These are phyloP conservation scores for Leucoma salicis DNA, from an alignment of 2,888 invertebrate species.

Conservation along the genomic window DNA sequence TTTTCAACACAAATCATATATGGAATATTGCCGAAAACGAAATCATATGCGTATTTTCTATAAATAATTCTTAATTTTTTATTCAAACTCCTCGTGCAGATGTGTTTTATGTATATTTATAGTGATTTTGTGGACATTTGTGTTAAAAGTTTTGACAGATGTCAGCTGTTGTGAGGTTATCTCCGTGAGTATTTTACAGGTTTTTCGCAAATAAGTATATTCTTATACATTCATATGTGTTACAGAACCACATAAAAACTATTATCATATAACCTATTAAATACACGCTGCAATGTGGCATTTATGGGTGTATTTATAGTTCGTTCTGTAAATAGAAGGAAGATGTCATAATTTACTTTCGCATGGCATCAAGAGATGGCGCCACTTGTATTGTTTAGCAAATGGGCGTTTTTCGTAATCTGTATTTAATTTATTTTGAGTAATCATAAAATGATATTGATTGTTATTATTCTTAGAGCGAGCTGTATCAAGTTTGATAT, in stretches of 20 bases:
- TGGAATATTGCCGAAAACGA: conserved; percentile 73
- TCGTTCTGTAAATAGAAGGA: conserved; percentile 27
- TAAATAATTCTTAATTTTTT: conserved; percentile 35
- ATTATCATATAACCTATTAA: conserved; percentile 5
- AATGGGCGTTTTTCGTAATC: no score
- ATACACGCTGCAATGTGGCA: conserved; percentile 1
- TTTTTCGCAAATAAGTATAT: conserved; percentile 20
- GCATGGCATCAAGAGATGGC: conserved; percentile 51
- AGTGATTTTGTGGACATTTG: conserved; percentile 75
- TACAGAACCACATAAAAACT: neutral
- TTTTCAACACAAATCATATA: conserved; percentile 31
- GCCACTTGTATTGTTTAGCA: conserved; percentile 25
- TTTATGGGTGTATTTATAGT: conserved; percentile 4
- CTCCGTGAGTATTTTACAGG: conserved; percentile 46
- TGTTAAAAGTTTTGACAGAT: conserved; percentile 76
- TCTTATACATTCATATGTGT: conserved; percentile 1
- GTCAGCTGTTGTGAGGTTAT: conserved; percentile 62
- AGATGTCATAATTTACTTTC: conserved; percentile 42
- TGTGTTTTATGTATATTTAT: conserved; percentile 44
- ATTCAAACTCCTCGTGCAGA: conserved; percentile 25
- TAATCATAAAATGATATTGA: no score
- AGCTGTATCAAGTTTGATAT: no score
- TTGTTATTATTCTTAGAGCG: no score
- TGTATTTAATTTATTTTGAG: no score
- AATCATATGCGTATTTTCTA: conserved; percentile 47